Conservation (phyloP, 2,113 vertebrate genomes). For the Platanista minor region DNA sequence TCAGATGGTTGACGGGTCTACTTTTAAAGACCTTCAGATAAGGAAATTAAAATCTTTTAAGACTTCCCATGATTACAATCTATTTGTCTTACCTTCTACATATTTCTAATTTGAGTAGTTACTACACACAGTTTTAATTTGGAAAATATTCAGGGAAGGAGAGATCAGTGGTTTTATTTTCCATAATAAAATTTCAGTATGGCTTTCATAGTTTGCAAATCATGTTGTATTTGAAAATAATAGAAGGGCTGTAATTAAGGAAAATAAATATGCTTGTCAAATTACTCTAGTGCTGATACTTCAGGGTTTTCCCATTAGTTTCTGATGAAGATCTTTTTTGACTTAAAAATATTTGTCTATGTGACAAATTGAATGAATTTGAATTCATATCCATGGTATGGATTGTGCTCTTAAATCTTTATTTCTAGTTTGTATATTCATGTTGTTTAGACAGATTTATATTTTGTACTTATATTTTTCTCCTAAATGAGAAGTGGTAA, state of each 20-base stretch:
- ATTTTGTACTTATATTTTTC: background rate
- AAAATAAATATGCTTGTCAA: background rate
- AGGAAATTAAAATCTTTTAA: background rate
- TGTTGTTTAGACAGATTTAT: background rate
- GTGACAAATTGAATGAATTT: background rate
- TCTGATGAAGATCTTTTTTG: background rate
- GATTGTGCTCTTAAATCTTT: background rate
- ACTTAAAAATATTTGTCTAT: background rate
- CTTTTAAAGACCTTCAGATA: background rate
- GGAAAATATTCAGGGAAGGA: background rate
- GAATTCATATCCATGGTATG: background rate
- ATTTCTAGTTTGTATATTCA: background rate
- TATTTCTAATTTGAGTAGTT: background rate
- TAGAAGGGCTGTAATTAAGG: background rate
- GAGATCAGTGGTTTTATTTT: background rate
- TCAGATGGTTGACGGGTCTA: background rate
- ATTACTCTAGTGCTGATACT: background rate
- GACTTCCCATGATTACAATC: background rate
- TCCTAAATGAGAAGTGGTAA: background rate
- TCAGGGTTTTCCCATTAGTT: background rate
- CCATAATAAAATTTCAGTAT: slow-evolving; percentile 6
- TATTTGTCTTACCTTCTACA: background rate
- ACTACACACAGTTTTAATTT: background rate
- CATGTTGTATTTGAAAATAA: slow-evolving; percentile 29
- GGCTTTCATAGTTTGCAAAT: background rate